Evolutionary conservation across 1,140 invertebrate genomes (phyloP), one percentile per base, ranked within the genome.

Genomic region (Drosophila ficusphila): DNA sequence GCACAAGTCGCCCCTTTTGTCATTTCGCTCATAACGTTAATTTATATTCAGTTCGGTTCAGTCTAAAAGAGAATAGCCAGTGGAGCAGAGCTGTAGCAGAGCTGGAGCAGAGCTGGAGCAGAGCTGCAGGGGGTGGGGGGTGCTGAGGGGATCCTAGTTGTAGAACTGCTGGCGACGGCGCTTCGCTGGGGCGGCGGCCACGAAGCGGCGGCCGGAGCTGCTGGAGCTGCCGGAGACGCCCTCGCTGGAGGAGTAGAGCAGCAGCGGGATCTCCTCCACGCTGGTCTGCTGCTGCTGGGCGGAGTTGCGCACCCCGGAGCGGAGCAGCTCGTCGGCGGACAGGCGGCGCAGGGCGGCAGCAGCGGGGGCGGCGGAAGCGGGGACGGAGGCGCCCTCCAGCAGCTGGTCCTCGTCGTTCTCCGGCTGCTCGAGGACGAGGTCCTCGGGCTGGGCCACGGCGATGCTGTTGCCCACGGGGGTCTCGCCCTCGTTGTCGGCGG

Each of bases 21-120:
- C 82, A 86, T 86, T 86, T 86, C 64, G 64, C 64, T 86, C 81
- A 86, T 86, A 86, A 86, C 75, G 78, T 86, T 86, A 86, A 86
- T 86, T 86, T 88, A 88, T 86, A 86, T 88, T 86, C 82, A 86
- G 82, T 86, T 86, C 82, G 88, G 82, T 86, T 88, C 82, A 86
- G 81, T 88, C 82, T 86, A 86, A 75, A 65, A 62, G 51, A 61
- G 38, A 39, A 54, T 38, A 65, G 54, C 60, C 65, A 38, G 64
- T 29, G 62, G 53, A n/a, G 25, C 11, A 29, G 44, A 38, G 49
- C 1, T 23, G 34, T n/a, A n/a, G n/a, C n/a, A n/a, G n/a, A n/a
- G n/a, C n/a, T n/a, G 62, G 3, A 34, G 31, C 33, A 21, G n/a
- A 12, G 7, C 18, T 33, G 62, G 3, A 34, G 31, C 33, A 21